These are phyloP conservation scores for Rhea pennata DNA, from an alignment of 2,113 vertebrate genomes.

Conservation along the genomic window DNA sequence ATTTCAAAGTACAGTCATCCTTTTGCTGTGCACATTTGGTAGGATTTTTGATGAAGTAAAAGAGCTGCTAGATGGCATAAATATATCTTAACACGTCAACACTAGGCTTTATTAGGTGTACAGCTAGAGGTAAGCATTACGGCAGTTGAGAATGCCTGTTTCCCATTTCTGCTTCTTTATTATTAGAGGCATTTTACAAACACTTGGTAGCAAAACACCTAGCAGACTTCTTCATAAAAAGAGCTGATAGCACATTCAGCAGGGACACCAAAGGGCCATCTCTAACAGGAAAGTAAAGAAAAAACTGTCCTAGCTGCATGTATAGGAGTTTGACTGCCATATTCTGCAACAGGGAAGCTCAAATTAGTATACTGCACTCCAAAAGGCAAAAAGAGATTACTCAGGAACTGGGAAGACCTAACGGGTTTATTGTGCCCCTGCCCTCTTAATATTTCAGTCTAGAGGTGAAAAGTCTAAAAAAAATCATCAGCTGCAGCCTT, in stretches of 20 bases:
- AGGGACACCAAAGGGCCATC: background rate
- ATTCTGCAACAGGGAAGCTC: background rate
- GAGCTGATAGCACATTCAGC: background rate
- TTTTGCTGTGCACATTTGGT: background rate
- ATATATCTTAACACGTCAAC: background rate
- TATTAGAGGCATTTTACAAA: background rate
- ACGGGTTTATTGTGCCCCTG: background rate
- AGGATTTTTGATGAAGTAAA: background rate
- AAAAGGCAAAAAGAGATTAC: background rate
- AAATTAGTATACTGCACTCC: background rate
- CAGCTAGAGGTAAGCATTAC: background rate
- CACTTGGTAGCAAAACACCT: background rate
- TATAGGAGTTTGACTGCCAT: background rate
- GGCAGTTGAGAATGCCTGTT: background rate
- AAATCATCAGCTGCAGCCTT: background rate
- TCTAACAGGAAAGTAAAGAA: background rate
- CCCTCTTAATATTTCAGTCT: background rate
- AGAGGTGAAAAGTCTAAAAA: constrained; percentile 13
- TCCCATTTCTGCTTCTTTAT: background rate
- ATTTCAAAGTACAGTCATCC: background rate
- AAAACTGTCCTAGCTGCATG: background rate
- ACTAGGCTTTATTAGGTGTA: background rate
- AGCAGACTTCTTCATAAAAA: background rate
- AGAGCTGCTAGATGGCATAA: background rate
- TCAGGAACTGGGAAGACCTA: background rate